phyloP scores from a whole-genome alignment of 1,140 invertebrate genomes.

The Drosophila malerkotliana region DNA sequence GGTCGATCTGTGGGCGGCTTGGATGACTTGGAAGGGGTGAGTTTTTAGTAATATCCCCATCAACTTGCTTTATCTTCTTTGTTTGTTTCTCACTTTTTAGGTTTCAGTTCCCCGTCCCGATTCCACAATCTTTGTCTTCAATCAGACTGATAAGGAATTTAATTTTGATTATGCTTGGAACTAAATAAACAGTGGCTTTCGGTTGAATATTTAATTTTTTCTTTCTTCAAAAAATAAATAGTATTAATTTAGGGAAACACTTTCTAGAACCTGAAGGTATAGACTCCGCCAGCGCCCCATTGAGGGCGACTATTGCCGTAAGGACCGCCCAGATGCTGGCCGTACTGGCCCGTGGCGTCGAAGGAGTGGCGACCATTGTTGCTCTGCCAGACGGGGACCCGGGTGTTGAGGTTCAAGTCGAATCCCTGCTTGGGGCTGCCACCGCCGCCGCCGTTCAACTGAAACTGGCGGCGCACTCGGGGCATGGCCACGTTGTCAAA shows the following conservation, averaged over 20 bases:
- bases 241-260: neutral
- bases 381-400: conserved; percentile 70
- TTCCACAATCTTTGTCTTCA: conserved; percentile 56
- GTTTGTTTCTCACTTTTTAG: neutral
- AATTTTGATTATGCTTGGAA: neutral
- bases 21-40: conserved; percentile 40
- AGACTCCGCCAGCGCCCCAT: conserved; percentile 59
- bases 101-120: conserved; percentile 38
- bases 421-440: conserved; percentile 66
- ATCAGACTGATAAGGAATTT: conserved; percentile 22
- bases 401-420: conserved; percentile 63
- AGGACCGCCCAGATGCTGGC: conserved; percentile 73
- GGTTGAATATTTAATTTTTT: conserved; percentile 6
- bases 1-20: conserved; percentile 19
- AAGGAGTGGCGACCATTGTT: conserved; percentile 70
- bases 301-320: conserved; percentile 75
- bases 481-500: neutral
- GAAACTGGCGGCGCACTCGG: conserved; percentile 52
- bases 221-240: neutral
- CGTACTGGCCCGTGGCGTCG: conserved; percentile 65
- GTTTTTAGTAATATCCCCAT: neutral
- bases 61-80: too few species aligned
- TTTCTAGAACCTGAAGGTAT: conserved; percentile 62
- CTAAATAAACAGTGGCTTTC: neutral
- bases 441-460: conserved; percentile 57